Conservation (phyloP, 2,113 vertebrate genomes). For the Camelus bactrianus region DNA sequence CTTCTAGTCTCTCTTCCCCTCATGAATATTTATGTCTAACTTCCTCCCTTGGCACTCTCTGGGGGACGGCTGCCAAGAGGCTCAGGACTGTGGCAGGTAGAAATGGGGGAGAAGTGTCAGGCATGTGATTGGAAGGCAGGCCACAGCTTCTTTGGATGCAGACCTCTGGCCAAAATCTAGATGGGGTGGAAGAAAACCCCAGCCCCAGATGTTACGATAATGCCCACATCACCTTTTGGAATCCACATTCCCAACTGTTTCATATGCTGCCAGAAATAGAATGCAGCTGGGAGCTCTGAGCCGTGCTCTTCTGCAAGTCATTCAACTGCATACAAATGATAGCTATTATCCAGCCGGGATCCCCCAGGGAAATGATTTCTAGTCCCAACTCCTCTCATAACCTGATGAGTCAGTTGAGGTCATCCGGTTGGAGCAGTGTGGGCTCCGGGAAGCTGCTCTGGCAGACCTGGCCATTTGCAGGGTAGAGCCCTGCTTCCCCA, state of each 20-base stretch:
- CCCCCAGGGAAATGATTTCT: constrained; percentile 69
- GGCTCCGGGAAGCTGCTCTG: not conserved
- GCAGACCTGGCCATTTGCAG: not conserved
- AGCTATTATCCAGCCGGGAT: constrained; percentile 68
- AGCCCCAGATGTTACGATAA: not conserved
- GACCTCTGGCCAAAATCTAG: not conserved
- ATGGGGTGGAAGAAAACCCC: not conserved
- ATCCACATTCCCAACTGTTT: constrained; percentile 20
- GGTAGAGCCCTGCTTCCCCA: not conserved
- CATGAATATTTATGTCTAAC: constrained; percentile 60
- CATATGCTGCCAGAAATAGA: constrained; percentile 65
- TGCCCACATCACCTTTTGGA: constrained; percentile 36
- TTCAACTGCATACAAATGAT: constrained; percentile 73
- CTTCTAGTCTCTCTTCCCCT: constrained; percentile 7
- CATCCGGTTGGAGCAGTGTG: constrained; percentile 34
- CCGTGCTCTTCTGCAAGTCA: constrained; percentile 50
- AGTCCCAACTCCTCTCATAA: constrained; percentile 60
- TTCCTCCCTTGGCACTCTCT: not conserved
- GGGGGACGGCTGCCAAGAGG: not conserved
- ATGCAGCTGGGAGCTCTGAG: constrained; percentile 66
- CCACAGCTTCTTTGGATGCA: not conserved
- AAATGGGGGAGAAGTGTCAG: not conserved
- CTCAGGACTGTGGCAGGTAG: not conserved
- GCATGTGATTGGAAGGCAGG: not conserved
- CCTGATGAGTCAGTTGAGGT: constrained; percentile 71